phyloP scores from a whole-genome alignment of 2,888 invertebrate species.

The Pristionchus maxplancki region DNA sequence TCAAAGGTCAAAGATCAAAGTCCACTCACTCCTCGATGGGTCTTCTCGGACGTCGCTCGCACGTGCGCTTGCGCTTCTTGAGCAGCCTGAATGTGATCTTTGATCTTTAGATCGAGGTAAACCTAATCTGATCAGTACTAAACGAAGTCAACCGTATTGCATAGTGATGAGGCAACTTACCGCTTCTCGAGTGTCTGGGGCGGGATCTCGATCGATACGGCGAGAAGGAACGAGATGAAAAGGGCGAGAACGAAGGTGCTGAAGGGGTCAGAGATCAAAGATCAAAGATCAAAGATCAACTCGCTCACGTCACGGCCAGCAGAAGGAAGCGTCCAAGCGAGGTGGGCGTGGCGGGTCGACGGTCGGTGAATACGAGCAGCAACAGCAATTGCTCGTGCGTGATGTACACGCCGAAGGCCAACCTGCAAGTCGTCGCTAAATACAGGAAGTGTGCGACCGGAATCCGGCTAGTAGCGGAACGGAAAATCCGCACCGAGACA shows the following conservation, averaged over 20 bases:
- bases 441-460: not conserved
- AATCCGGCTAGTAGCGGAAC: not conserved
- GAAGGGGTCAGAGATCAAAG: conserved; percentile 26
- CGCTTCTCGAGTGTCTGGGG: conserved; percentile 42
- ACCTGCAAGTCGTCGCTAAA: conserved; percentile 52
- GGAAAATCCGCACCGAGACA: conserved; percentile 29
- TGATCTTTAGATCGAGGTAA: not conserved
- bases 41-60: not conserved
- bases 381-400: conserved; percentile 65
- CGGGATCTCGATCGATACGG: conserved; percentile 57
- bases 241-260: conserved; percentile 53
- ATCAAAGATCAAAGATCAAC: conserved; percentile 37
- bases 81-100: not conserved
- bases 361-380: conserved; percentile 56
- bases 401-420: conserved; percentile 66
- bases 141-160: not conserved
- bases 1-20: not conserved
- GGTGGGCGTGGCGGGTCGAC: conserved; percentile 58
- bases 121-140: not conserved
- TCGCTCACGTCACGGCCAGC: conserved; percentile 53
- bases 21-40: conserved; percentile 7
- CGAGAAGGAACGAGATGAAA: conserved; percentile 57
- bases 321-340: conserved; percentile 57
- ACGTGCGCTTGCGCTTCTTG: not conserved
- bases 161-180: not conserved